Conservation (phyloP, 2,113 vertebrate genomes). For the Ia io region DNA sequence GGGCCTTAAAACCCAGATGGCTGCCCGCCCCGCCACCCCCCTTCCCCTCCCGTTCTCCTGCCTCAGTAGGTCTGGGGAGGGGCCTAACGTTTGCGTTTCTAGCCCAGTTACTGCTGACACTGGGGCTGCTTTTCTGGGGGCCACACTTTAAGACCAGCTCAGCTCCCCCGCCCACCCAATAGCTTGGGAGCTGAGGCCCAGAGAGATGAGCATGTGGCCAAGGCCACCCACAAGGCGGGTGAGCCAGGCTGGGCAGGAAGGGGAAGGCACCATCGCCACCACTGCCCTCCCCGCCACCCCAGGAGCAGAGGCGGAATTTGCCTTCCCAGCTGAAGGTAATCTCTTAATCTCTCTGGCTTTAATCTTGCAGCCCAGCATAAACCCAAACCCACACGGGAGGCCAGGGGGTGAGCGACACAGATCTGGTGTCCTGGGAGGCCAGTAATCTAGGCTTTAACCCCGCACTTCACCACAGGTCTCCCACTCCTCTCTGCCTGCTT, state of each 20-base stretch:
- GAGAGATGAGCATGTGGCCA: not conserved
- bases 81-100: not conserved
- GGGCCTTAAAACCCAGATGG: not conserved
- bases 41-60: not conserved
- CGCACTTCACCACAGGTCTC: not conserved
- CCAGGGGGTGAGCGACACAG: not conserved
- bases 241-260: not conserved
- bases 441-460: not conserved
- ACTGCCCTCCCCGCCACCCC: not conserved
- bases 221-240: not conserved
- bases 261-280: not conserved
- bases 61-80: not conserved
- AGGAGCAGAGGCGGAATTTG: slow-evolving; percentile 61
- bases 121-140: no score
- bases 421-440: not conserved
- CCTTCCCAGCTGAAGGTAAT: slow-evolving; percentile 72
- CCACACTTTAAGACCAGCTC: not conserved
- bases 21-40: rapidly evolving
- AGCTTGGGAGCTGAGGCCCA: not conserved
- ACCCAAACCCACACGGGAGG: slow-evolving; percentile 45
- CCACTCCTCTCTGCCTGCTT: not conserved
- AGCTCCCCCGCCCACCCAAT: not conserved
- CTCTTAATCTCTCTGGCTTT: slow-evolving; percentile 82
- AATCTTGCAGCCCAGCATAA: slow-evolving; percentile 75
- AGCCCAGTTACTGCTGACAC: not conserved